These are phyloP conservation scores for Cyprinodon tularosa DNA, from an alignment of 2,113 vertebrate species.

Conservation along the genomic window DNA sequence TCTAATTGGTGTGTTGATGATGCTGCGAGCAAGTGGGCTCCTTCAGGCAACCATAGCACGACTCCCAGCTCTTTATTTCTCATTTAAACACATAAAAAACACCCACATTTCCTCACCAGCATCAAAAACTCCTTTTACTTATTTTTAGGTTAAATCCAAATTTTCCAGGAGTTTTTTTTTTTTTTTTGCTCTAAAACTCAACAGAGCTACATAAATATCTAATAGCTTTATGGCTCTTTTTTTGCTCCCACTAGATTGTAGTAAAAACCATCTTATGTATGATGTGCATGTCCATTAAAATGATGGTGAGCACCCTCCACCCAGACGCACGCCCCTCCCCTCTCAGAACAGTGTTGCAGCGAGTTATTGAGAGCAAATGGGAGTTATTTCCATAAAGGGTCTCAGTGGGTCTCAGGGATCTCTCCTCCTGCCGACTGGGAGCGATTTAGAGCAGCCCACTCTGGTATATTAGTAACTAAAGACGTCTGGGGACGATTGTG, in stretches of 20 bases:
- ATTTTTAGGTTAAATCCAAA: too few relatives aligned
- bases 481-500: constrained; percentile 73
- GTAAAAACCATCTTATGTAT: constrained; percentile 72
- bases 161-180: neutral
- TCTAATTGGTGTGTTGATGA: constrained; percentile 80
- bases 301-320: constrained; percentile 50
- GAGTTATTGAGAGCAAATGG: constrained; percentile 77
- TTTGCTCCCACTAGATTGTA: constrained; percentile 70
- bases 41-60: constrained; percentile 69
- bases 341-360: constrained; percentile 43
- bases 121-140: too few relatives aligned
- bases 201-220: constrained; percentile 66
- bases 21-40: constrained; percentile 73
- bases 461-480: constrained; percentile 80
- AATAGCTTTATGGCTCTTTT: constrained; percentile 68
- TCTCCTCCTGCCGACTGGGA: constrained; percentile 74
- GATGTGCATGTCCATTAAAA: constrained; percentile 72
- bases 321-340: constrained; percentile 29
- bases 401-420: constrained; percentile 77
- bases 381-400: constrained; percentile 82
- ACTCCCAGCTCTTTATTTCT: constrained; percentile 75
- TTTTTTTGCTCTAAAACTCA: constrained; percentile 46
- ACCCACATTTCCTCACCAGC: constrained; percentile 40
- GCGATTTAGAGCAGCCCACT: constrained; percentile 72
- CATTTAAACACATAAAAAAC: constrained; percentile 76